Evolutionary conservation across 2,113 vertebrate species (phyloP).

Genomic region (Sturnus vulgaris): DNA sequence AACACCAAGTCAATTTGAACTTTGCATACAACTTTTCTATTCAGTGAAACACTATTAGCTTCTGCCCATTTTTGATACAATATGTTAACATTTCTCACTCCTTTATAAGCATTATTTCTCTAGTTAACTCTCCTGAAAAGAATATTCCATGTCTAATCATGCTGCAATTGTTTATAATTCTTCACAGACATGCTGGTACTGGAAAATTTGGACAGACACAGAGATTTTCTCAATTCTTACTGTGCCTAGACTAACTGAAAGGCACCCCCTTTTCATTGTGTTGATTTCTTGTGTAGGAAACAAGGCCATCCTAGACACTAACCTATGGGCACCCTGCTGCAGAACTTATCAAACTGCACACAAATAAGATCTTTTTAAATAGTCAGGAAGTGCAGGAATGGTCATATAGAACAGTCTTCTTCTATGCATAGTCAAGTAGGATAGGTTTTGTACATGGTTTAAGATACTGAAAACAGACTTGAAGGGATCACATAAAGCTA

Average conservation of each 20-base stretch:
- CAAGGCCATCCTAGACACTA: neutral
- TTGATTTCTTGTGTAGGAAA: neutral
- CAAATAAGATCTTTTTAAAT: neutral
- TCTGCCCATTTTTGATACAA: neutral
- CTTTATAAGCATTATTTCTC: neutral
- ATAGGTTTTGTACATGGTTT: neutral
- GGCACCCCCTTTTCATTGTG: fast-evolving
- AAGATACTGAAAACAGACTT: neutral
- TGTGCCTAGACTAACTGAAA: neutral
- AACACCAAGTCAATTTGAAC: neutral
- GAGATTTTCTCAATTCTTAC: neutral
- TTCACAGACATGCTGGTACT: neutral
- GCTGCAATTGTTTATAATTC: neutral
- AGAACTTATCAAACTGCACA: neutral
- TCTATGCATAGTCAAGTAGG: no score
- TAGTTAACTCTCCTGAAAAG: neutral
- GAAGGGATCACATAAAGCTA: no score
- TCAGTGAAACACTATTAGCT: neutral
- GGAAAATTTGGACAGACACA: neutral
- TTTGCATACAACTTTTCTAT: neutral
- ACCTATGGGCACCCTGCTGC: neutral
- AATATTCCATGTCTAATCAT: neutral
- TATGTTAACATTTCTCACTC: neutral
- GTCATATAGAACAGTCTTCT: neutral
- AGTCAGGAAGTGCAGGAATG: neutral